Evolutionary conservation across 1,140 invertebrate genomes (phyloP), one percentile per base, ranked within the genome.

Genomic region (Arctopsyche grandis): DNA sequence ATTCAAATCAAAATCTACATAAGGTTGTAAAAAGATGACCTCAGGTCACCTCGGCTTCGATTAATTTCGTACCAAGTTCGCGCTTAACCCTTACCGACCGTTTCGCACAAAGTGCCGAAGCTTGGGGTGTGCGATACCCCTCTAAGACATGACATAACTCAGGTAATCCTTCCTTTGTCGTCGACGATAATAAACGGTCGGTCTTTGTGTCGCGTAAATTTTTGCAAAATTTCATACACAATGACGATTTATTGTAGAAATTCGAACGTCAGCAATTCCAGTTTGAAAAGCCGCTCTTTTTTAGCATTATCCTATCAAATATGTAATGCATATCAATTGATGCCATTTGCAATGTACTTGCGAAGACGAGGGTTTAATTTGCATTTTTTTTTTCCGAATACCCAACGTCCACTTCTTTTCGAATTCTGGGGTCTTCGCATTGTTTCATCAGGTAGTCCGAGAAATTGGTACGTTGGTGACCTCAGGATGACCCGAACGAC

Each of bases 401-500:
- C 9, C 22, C 9, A 26, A 26, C 12, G 63, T 66, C 63, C 24
- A 66, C 63, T 66, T 66, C 63, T 22, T 66, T 66, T 21, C 56
- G 16, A 19, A 52, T 12, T 52, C 12, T 10, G 9, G 63, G 63
- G 21, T 66, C 21, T 66, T 24, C 63, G 22, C 48, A 29, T 66
- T 66, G 63, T 66, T 66, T 66, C 63, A 66, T 66, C 63, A 66
- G 63, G 63, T 66, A 66, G 63, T 16, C 63, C 63, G 63, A 66
- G 16, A 52, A 52, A 52, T 5, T 10, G 48, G 48, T 66, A 22
- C 63, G 63, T 66, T 66, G 63, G 63, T 26, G 63, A 66, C 63
- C 63, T 22, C 14, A 26, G 63, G 63, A 66, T 66, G 63, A 66
- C 63, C 63, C 1, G n/a, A 66, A 16, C 16, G 10, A 4, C 16